Conservation (phyloP, 2,888 invertebrate genomes). For the Polyommatus icarus region DNA sequence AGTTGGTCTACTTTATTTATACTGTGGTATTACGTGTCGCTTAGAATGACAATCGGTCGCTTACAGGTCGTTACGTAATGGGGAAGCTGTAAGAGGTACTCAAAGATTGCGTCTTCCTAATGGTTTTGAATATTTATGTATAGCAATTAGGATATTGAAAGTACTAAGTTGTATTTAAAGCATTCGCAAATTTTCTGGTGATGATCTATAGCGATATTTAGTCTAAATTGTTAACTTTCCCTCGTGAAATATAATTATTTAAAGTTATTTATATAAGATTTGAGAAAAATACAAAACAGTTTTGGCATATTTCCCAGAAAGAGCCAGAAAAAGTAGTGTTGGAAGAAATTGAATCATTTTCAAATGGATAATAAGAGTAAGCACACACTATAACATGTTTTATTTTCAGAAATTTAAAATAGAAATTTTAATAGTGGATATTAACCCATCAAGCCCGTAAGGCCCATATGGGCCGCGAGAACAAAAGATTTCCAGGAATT, state of each 20-base stretch:
- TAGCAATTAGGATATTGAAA: constrained; percentile 10
- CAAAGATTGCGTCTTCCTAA: neutral
- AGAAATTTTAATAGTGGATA: no score
- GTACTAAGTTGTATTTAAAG: neutral
- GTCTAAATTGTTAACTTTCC: neutral
- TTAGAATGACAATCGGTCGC: constrained; percentile 14
- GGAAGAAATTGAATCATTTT: neutral
- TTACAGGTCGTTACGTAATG: constrained; percentile 2
- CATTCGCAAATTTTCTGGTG: neutral
- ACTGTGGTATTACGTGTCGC: neutral
- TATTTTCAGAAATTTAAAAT: neutral
- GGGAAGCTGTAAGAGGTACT: constrained; percentile 3
- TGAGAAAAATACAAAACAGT: neutral
- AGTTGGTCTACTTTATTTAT: neutral
- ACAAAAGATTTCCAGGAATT: no score
- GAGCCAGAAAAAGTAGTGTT: constrained; percentile 3
- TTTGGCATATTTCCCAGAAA: constrained; percentile 4
- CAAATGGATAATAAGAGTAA: neutral
- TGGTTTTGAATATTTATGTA: constrained; percentile 16
- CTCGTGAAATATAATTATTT: neutral
- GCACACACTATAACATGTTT: neutral
- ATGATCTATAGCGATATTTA: neutral
- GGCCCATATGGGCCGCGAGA: no score
- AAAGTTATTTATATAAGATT: neutral
- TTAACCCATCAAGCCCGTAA: no score